Evolutionary conservation across 2,113 vertebrate genomes (phyloP).

Genomic region (Rhabdornis inornatus): DNA sequence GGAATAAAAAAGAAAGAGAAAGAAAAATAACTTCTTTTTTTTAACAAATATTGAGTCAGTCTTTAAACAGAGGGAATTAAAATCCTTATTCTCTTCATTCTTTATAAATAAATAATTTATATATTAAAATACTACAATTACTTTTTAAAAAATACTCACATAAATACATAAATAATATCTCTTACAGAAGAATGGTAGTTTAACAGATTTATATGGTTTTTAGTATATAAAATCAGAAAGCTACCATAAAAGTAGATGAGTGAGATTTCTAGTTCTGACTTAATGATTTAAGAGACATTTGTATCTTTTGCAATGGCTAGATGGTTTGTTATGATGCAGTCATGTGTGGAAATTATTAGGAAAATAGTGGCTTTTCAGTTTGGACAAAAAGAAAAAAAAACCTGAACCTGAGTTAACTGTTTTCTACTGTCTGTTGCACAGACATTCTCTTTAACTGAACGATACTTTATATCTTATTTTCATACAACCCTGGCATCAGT

Average conservation of each 20-base stretch:
- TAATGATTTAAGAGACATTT: not conserved
- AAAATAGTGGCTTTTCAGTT: not conserved
- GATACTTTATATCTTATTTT: not conserved
- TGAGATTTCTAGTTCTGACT: not conserved
- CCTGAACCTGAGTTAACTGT: not conserved
- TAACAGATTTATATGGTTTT: rapidly evolving
- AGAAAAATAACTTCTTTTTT: rapidly evolving
- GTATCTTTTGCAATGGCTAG: not conserved
- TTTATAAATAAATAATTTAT: not conserved
- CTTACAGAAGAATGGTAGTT: not conserved
- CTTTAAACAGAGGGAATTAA: not conserved
- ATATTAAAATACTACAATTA: not conserved
- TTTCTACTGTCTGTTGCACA: not conserved
- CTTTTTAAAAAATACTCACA: not conserved
- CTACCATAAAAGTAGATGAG: not conserved
- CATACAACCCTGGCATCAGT: not conserved
- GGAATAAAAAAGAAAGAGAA: not conserved
- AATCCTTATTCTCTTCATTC: not conserved
- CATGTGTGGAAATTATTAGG: not conserved
- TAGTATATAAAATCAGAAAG: not conserved
- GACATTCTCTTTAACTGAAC: not conserved
- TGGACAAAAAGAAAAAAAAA: not conserved
- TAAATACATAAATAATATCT: not conserved
- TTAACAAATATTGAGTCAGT: not conserved
- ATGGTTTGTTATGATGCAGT: not conserved